Conservation (phyloP, 2,797 vertebrate species). For the Stomatorhinus walkeri region DNA sequence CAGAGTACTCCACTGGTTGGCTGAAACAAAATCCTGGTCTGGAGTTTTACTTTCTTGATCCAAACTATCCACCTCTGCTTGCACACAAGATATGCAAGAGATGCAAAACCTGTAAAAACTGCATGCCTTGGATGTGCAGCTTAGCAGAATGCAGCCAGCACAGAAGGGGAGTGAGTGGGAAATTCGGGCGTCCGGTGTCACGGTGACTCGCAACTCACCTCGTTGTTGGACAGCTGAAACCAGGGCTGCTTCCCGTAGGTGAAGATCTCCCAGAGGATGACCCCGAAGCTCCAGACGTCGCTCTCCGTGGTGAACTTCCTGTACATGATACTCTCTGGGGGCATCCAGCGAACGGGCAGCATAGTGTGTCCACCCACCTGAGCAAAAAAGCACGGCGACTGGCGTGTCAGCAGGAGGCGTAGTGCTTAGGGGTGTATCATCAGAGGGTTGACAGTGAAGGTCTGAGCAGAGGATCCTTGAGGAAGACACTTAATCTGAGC, state of each 20-base stretch:
- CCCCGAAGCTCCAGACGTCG: constrained; percentile 96
- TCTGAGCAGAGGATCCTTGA: background rate
- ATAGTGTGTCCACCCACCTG: constrained; percentile 98
- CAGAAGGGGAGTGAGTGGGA: background rate
- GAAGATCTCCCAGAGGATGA: constrained; percentile 99
- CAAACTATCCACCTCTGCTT: background rate
- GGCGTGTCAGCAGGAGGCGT: too few relatives aligned
- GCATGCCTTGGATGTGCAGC: background rate
- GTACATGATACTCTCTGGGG: constrained; percentile 98
- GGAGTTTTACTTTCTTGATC: background rate
- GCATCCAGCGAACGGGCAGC: constrained; percentile 99
- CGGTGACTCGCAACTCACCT: constrained; percentile 61
- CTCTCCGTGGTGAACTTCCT: constrained; percentile 97
- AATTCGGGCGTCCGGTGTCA: background rate
- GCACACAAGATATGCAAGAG: background rate
- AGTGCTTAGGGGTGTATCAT: background rate
- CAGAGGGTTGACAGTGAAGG: background rate
- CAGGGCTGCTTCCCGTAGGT: constrained; percentile 97
- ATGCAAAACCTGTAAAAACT: background rate
- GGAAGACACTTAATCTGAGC: background rate
- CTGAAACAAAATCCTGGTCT: background rate
- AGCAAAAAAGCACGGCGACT: background rate
- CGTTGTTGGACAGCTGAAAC: constrained; percentile 97
- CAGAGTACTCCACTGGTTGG: background rate
- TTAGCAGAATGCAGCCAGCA: background rate